phyloP scores from a whole-genome alignment of 2,888 invertebrate genomes.

The Crioceris asparagi region DNA sequence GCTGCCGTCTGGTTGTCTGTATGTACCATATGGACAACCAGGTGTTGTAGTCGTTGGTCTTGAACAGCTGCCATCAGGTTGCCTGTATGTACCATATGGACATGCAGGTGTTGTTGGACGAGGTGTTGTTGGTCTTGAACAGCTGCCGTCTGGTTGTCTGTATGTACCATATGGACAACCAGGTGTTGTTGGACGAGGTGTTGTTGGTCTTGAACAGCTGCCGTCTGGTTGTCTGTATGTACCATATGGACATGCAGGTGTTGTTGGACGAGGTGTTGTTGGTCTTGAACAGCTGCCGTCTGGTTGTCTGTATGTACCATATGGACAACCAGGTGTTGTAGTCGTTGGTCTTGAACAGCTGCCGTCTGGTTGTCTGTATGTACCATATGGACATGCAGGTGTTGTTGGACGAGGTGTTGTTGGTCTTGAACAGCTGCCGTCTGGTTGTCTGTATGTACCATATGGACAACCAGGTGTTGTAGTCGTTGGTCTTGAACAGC shows the following conservation, averaged over 20 bases:
- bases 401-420: slow-evolving; percentile 8
- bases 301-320: slow-evolving; percentile 6
- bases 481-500: slow-evolving; percentile 10
- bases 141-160: slow-evolving; percentile 6
- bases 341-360: slow-evolving; percentile 7
- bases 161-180: no score
- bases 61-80: slow-evolving; percentile 10
- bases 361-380: slow-evolving; percentile 9
- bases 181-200: no score
- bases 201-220: slow-evolving; percentile 2
- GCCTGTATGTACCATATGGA: slow-evolving; percentile 9
- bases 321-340: slow-evolving; percentile 10
- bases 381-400: slow-evolving; percentile 11
- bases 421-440: slow-evolving; percentile 9
- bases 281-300: slow-evolving; percentile 10
- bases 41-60: slow-evolving; percentile 8
- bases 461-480: slow-evolving; percentile 10
- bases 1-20: slow-evolving; percentile 7
- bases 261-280: no score
- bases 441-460: slow-evolving; percentile 7
- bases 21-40: slow-evolving; percentile 11
- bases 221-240: slow-evolving; percentile 9
- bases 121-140: slow-evolving; percentile 1
- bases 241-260: slow-evolving; percentile 9
- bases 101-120: slow-evolving; percentile 10